Evolutionary conservation across 1,140 invertebrate genomes (phyloP), one percentile per base, ranked within the genome.

Genomic region (Zaprionus ornatus): DNA sequence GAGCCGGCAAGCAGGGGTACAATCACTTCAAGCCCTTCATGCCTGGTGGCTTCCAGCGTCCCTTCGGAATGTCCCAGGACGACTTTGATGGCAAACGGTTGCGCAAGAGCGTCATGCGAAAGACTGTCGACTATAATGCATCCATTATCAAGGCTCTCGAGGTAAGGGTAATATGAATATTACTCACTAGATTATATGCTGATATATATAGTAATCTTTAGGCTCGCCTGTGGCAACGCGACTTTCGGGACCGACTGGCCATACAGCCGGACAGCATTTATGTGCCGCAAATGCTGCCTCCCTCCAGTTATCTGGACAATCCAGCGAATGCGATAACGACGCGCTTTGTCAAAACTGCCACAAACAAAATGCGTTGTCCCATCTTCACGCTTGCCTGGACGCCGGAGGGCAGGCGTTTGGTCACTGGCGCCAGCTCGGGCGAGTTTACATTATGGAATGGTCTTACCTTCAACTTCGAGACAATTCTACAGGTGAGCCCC

Each of bases 371-470:
- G 96, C 95, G 98, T 82, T 99, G 99, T 94, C 99, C 99, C 0
- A 99, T 99, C 76, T 99, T 99, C 93, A 98, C 98, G 90, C 96
- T 99, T 92, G 98, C 98, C 7, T 99, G 99, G 99, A 99, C 99
- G 6, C 99, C 99, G 3, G 99, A 99, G 94, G 99, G 99, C 21
- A 95, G 99, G 68, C 95, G 99, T 74, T 94, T 99, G 61, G 98
- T 99, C 3, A 99, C 99, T 9, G 99, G 99, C 5, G 99, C 99
- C 13, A 99, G 98, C 1, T 99, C 98, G 77, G 99, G 99, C 21
- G 99, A 99, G 93, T 99, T 99, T 92, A 99, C 99, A 0, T 94
- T 99, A 2, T 99, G 99, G 99, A 99, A 99, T 95, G 99, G 99
- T 21, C 95, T 99, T 6, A 99, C 99, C 7, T 99, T 99, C 93